Conservation (phyloP, 2,888 invertebrate species). For the Aphodius sticticus region DNA sequence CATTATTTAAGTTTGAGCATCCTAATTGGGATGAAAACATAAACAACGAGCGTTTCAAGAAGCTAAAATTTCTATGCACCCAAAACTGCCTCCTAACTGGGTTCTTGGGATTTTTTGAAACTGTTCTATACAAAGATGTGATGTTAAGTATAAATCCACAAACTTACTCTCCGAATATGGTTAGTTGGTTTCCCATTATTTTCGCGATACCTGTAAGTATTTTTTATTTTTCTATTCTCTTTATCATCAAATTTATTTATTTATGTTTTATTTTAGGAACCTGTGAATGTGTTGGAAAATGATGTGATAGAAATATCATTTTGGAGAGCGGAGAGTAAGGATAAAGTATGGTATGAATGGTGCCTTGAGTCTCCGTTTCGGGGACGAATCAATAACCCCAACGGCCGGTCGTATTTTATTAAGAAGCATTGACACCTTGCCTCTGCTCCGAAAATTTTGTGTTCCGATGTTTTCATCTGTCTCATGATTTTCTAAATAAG, state of each 20-base stretch:
- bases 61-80: conserved; percentile 72
- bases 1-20: conserved; percentile 89
- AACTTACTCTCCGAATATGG: conserved; percentile 90
- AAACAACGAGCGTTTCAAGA: conserved; percentile 79
- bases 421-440: conserved; percentile 50
- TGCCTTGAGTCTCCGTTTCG: conserved; percentile 70
- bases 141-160: conserved; percentile 89
- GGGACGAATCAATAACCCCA: conserved; percentile 72
- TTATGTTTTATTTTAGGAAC: conserved; percentile 65
- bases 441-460: background rate
- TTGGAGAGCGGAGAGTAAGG: conserved; percentile 82
- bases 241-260: conserved; percentile 17
- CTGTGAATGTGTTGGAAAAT: conserved; percentile 74
- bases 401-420: conserved; percentile 77
- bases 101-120: conserved; percentile 95
- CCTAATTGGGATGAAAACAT: conserved; percentile 76
- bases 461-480: background rate
- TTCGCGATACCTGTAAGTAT: conserved; percentile 83
- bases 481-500: background rate
- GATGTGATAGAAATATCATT: conserved; percentile 81
- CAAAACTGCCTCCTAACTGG: conserved; percentile 89
- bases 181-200: conserved; percentile 97
- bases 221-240: conserved; percentile 42
- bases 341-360: conserved; percentile 98
- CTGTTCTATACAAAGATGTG: conserved; percentile 84